Conservation (phyloP, 2,888 invertebrate genomes). For the Acanthosoma haemorrhoidale region DNA sequence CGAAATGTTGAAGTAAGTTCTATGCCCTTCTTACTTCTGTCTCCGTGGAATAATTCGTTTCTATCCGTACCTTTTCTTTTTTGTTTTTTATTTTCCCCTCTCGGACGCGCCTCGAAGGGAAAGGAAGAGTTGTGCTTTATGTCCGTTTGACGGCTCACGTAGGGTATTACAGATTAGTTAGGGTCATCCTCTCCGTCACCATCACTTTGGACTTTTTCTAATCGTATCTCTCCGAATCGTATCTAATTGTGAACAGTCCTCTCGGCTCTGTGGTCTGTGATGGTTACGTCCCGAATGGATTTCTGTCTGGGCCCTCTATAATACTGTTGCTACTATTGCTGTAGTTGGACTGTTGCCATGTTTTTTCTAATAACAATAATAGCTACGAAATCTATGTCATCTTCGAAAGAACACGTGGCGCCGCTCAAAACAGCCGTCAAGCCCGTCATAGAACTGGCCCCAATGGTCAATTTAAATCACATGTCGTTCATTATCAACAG, state of each 20-base stretch:
- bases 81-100: background rate
- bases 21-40: background rate
- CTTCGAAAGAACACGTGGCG: background rate
- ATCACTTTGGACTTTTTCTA: conserved; percentile 18
- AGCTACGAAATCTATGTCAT: conserved; percentile 18
- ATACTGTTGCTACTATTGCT: too few species aligned
- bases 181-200: background rate
- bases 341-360: background rate
- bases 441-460: too few species aligned
- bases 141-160: conserved; percentile 24
- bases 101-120: background rate
- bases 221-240: conserved; percentile 19
- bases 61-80: background rate
- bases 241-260: background rate
- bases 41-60: background rate
- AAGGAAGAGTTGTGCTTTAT: conserved; percentile 21
- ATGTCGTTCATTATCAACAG: too few species aligned
- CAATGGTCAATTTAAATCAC: too few species aligned
- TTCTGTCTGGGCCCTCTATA: too few species aligned
- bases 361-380: conserved; percentile 1
- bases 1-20: background rate
- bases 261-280: too few species aligned
- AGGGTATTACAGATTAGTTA: conserved; percentile 21
- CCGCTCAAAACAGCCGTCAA: background rate
- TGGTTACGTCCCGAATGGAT: too few species aligned